phyloP scores from a whole-genome alignment of 2,797 vertebrate genomes.

The Bucorvus abyssinicus region DNA sequence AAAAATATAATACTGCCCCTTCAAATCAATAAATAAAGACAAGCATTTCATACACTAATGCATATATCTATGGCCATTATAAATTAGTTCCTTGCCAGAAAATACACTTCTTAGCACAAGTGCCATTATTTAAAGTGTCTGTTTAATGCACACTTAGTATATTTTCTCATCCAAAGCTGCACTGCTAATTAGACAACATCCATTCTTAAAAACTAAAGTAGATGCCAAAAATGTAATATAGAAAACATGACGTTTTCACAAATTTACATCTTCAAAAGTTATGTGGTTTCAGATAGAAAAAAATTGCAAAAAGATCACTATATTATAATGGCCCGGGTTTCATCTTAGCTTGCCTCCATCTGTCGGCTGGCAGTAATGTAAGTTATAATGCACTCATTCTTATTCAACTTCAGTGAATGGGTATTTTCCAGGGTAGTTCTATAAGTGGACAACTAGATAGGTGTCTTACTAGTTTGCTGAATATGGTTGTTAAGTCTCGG shows the following conservation, averaged over 20 bases:
- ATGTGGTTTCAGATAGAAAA: conserved; percentile 71
- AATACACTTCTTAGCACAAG: conserved; percentile 86
- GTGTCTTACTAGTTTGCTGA: conserved; percentile 52
- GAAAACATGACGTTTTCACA: conserved; percentile 77
- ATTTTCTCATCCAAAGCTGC: conserved; percentile 79
- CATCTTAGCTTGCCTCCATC: conserved; percentile 36
- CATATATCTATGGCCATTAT: conserved; percentile 85
- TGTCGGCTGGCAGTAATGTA: conserved; percentile 50
- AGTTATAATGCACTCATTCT: conserved; percentile 51
- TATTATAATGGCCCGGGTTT: conserved; percentile 48
- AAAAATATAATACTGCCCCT: conserved; percentile 79
- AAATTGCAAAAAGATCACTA: conserved; percentile 69
- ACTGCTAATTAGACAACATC: conserved; percentile 83
- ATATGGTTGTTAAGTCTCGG: conserved; percentile 1
- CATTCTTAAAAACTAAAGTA: conserved; percentile 84
- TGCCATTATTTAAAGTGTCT: conserved; percentile 84
- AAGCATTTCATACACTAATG: conserved; percentile 84
- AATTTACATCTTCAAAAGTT: conserved; percentile 79
- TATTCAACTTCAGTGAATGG: conserved; percentile 39
- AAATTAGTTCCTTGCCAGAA: conserved; percentile 85
- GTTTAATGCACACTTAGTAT: conserved; percentile 85
- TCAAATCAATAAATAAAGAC: conserved; percentile 86
- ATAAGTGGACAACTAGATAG: conserved; percentile 52
- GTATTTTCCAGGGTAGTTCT: conserved; percentile 52
- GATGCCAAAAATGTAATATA: conserved; percentile 78